Evolutionary conservation across 2,113 vertebrate species (phyloP).

Genomic region (Sardina pilchardus): DNA sequence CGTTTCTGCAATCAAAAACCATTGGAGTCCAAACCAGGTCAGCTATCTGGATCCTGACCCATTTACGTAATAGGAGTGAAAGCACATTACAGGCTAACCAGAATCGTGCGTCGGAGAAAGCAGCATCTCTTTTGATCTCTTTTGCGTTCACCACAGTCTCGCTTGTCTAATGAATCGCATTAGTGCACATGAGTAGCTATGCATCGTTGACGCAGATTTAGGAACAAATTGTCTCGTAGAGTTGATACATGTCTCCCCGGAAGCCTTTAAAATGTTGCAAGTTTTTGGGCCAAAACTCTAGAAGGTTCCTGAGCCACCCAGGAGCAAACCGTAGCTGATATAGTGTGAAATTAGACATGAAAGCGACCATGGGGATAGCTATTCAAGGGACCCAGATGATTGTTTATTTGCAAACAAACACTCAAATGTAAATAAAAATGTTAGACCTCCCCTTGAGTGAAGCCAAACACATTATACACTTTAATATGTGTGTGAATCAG

Average conservation of each 20-base stretch:
- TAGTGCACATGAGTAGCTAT: slow-evolving; percentile 44
- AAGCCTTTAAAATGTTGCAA: slow-evolving; percentile 27
- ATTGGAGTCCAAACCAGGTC: slow-evolving; percentile 26
- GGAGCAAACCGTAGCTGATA: neutral
- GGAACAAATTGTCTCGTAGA: slow-evolving; percentile 25
- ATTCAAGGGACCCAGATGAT: neutral
- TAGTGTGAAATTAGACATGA: neutral
- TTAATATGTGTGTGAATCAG: slow-evolving; percentile 9
- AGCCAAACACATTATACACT: neutral
- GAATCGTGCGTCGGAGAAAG: slow-evolving; percentile 28
- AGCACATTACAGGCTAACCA: slow-evolving; percentile 41
- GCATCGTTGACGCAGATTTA: slow-evolving; percentile 17
- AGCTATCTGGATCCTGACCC: slow-evolving; percentile 26
- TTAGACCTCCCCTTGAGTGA: neutral
- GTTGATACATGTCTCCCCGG: neutral
- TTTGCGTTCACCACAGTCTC: slow-evolving; percentile 27
- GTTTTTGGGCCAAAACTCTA: slow-evolving; percentile 36
- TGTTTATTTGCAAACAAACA: neutral
- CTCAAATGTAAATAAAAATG: neutral
- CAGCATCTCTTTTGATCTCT: slow-evolving; percentile 52
- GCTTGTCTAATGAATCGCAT: slow-evolving; percentile 40
- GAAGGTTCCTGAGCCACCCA: slow-evolving; percentile 11
- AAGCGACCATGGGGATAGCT: neutral
- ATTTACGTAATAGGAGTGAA: slow-evolving; percentile 57
- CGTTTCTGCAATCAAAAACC: neutral